Conservation (phyloP, 2,888 invertebrate genomes). For the Melinaea menophilus region DNA sequence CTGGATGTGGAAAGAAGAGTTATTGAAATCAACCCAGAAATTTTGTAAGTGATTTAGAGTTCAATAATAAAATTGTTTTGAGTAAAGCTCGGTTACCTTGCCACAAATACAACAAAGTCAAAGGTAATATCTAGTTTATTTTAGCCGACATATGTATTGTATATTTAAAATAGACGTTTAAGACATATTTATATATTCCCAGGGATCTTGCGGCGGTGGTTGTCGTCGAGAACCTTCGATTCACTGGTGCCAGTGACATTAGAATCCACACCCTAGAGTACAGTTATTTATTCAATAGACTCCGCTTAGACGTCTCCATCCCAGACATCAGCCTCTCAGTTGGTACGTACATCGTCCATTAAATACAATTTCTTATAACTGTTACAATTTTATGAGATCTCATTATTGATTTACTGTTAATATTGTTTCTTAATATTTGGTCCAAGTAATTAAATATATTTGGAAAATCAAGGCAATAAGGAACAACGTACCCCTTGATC, state of each 20-base stretch:
- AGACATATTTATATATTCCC: constrained; percentile 11
- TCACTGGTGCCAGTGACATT: constrained; percentile 53
- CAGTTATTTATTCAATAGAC: constrained; percentile 36
- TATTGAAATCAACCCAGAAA: not conserved
- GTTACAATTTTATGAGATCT: not conserved
- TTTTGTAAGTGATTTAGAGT: not conserved
- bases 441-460: not conserved
- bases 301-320: constrained; percentile 46
- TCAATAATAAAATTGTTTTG: not conserved
- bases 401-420: not conserved
- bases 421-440: not conserved
- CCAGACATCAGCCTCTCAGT: constrained; percentile 40
- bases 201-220: constrained; percentile 44
- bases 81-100: too few species aligned
- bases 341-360: constrained; percentile 39
- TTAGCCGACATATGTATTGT: too few species aligned
- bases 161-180: too few species aligned
- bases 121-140: too few species aligned
- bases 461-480: not conserved
- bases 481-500: not conserved
- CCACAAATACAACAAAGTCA: too few species aligned
- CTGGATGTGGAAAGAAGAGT: constrained; percentile 23
- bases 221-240: constrained; percentile 34
- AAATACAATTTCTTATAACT: not conserved
- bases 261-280: constrained; percentile 44